phyloP scores from a whole-genome alignment of 2,888 invertebrate species.

The Habrosyne pyritoides region DNA sequence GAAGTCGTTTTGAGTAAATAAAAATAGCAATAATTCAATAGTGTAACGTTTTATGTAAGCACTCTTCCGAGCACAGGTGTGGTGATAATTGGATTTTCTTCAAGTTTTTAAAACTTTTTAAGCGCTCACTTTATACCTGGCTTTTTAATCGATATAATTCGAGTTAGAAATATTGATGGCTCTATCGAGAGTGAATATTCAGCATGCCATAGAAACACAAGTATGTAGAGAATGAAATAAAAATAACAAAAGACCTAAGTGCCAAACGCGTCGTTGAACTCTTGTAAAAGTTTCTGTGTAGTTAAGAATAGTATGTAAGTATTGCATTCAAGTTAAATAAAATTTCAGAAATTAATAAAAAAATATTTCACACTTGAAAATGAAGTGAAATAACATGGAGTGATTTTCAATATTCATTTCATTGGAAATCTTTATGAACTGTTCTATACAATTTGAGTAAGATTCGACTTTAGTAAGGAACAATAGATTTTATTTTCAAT shows the following conservation, averaged over 20 bases:
- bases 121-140: constrained; percentile 9
- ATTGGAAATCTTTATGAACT: no score
- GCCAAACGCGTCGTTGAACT: constrained; percentile 65
- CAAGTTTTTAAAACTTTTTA: constrained; percentile 20
- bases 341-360: background rate
- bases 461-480: no score
- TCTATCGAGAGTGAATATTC: background rate
- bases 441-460: no score
- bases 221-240: constrained; percentile 7
- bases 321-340: constrained; percentile 9
- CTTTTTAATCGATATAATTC: background rate
- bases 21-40: constrained; percentile 69
- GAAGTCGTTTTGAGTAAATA: constrained; percentile 44
- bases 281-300: constrained; percentile 27
- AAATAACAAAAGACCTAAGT: constrained; percentile 61
- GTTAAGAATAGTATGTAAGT: constrained; percentile 24
- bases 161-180: background rate
- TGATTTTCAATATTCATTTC: no score
- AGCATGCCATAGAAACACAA: constrained; percentile 9
- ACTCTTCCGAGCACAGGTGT: constrained; percentile 53
- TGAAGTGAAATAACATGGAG: no score
- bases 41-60: constrained; percentile 54
- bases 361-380: no score
- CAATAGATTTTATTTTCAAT: no score
- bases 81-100: constrained; percentile 32